Conservation (phyloP, 2,797 vertebrate genomes). For the Sebastiscus albofasciatus region DNA sequence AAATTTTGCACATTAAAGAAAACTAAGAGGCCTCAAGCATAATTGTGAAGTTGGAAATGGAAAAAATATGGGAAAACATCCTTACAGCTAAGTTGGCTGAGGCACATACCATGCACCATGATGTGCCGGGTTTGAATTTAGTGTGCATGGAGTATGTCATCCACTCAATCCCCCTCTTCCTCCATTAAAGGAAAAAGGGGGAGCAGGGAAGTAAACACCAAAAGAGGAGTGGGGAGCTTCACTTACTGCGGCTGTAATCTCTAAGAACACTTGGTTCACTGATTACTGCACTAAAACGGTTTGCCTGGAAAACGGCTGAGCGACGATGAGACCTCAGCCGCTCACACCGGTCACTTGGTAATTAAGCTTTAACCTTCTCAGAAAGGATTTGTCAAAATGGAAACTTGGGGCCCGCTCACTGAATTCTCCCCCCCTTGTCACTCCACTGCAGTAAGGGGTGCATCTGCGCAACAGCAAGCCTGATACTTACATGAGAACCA, state of each 20-base stretch:
- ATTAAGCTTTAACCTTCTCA: conserved; percentile 85
- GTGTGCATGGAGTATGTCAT: conserved; percentile 6
- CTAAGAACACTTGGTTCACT: conserved; percentile 75
- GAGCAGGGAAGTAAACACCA: conserved; percentile 30
- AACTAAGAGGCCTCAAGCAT: not conserved
- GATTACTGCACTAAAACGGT: conserved; percentile 67
- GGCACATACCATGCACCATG: not conserved
- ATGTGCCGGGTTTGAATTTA: conserved; percentile 24
- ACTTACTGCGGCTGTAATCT: conserved; percentile 69
- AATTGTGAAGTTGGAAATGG: not conserved
- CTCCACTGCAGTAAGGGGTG: conserved; percentile 1
- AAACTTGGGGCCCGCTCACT: conserved; percentile 70
- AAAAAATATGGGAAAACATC: not conserved
- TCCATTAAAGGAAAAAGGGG: not conserved
- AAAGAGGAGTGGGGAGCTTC: conserved; percentile 36
- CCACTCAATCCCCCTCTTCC: not conserved
- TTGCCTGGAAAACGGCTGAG: conserved; percentile 70
- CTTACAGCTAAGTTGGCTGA: not conserved
- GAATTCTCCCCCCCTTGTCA: conserved; percentile 29
- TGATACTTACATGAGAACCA: not conserved
- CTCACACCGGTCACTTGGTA: conserved; percentile 71
- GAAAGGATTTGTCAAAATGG: conserved; percentile 85
- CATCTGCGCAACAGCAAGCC: conserved; percentile 13
- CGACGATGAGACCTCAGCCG: conserved; percentile 64
- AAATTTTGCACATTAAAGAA: not conserved